phyloP scores from a whole-genome alignment of 2,113 vertebrate species.

The Sisor rabdophorus region DNA sequence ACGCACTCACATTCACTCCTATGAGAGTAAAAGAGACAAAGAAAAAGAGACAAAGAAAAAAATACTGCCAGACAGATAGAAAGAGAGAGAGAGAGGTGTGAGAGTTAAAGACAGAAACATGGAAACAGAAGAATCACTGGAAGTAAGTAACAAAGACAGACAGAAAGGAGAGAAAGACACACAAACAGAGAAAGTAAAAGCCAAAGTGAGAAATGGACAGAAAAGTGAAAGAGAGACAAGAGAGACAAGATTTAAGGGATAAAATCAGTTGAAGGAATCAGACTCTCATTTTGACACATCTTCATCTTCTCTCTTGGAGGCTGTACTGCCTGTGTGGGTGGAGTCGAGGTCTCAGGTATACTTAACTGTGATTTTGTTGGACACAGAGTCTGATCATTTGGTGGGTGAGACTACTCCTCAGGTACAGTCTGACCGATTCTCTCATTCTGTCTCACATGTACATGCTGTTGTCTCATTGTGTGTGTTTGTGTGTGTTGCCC shows the following conservation, averaged over 20 bases:
- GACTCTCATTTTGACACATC: neutral
- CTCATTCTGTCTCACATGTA: neutral
- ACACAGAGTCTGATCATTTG: neutral
- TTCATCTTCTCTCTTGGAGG: neutral
- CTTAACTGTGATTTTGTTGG: neutral
- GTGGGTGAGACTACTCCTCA: neutral
- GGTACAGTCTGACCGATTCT: constrained; percentile 3
- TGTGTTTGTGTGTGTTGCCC: neutral
- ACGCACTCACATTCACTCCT: no score
- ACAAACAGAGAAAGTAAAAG: no score
- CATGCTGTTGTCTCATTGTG: neutral
- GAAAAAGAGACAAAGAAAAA: no score
- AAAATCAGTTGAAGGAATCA: neutral
- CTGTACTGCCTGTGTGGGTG: neutral
- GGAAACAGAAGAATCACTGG: no score
- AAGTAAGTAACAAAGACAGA: no score
- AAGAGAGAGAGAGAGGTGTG: no score
- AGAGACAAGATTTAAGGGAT: neutral
- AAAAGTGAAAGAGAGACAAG: no score
- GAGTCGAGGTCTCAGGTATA: neutral
- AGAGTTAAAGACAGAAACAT: no score
- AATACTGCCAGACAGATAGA: no score
- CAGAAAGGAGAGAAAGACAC: no score
- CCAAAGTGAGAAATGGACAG: neutral
- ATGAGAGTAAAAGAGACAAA: no score